Conservation (phyloP, 2,113 vertebrate species). For the Anolis sagrei region DNA sequence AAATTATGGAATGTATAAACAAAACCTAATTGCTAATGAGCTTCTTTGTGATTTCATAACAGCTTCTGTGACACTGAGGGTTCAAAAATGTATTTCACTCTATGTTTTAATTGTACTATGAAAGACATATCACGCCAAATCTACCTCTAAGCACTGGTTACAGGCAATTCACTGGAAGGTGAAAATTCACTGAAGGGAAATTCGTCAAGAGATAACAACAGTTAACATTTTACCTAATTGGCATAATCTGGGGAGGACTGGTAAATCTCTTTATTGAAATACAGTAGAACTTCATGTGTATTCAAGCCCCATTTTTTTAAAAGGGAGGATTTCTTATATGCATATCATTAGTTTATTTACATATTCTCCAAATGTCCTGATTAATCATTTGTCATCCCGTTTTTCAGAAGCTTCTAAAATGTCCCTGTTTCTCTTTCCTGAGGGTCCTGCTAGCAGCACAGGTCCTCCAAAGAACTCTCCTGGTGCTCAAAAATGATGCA, state of each 20-base stretch:
- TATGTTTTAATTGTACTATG: background rate
- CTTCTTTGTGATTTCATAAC: conserved; percentile 1
- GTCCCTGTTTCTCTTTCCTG: too few relatives aligned
- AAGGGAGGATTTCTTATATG: conserved; percentile 1
- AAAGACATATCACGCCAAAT: background rate
- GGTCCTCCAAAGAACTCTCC: too few relatives aligned
- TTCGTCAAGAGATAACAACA: background rate
- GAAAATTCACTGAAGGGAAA: too few relatives aligned
- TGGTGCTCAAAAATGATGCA: too few relatives aligned
- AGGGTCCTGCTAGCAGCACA: too few relatives aligned
- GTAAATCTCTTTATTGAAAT: background rate
- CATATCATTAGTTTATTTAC: background rate
- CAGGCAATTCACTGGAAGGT: background rate
- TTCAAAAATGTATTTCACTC: background rate
- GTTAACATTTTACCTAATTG: background rate
- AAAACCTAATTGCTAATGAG: conserved; percentile 2
- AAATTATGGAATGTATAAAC: background rate
- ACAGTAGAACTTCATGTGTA: background rate
- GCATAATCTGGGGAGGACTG: background rate
- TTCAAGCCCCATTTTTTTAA: background rate
- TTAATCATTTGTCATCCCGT: too few relatives aligned
- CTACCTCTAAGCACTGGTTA: background rate
- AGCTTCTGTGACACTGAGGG: background rate
- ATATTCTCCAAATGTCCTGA: too few relatives aligned
- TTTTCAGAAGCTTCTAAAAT: too few relatives aligned